Conservation (phyloP, 2,888 invertebrate species). For the Cerceris ruficornis region DNA sequence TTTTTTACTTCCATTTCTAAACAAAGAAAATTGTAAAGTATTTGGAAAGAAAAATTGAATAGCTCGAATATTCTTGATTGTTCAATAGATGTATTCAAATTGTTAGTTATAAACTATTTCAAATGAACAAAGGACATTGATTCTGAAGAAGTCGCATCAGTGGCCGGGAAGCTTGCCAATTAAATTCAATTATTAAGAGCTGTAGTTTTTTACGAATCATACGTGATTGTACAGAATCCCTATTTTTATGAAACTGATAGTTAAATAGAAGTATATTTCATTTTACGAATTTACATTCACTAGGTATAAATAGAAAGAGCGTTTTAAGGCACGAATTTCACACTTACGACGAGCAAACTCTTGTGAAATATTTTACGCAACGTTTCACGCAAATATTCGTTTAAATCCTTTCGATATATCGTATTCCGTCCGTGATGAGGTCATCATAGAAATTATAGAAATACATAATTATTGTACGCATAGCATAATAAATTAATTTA, state of each 20-base stretch:
- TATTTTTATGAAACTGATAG: too few species aligned
- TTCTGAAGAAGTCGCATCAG: too few species aligned
- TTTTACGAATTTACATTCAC: too few species aligned
- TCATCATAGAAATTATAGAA: neutral
- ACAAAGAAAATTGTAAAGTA: too few species aligned
- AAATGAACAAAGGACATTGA: neutral
- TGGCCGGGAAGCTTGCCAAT: too few species aligned
- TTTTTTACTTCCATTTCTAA: too few species aligned
- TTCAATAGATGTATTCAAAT: neutral
- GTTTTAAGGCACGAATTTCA: too few species aligned
- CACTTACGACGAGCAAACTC: neutral
- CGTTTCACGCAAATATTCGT: slow-evolving; percentile 26
- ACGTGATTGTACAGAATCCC: too few species aligned
- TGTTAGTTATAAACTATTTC: neutral
- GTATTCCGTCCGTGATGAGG: slow-evolving; percentile 35
- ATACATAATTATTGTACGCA: slow-evolving; percentile 1
- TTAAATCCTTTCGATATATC: slow-evolving; percentile 3
- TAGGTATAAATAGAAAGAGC: too few species aligned
- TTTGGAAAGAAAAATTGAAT: neutral
- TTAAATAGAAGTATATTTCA: too few species aligned
- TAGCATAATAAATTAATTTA: neutral
- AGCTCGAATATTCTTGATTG: neutral
- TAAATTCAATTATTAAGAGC: too few species aligned
- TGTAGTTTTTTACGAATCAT: too few species aligned
- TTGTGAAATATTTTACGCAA: slow-evolving; percentile 1